Conservation (phyloP, 2,113 vertebrate genomes). For the Tiliqua scincoides region DNA sequence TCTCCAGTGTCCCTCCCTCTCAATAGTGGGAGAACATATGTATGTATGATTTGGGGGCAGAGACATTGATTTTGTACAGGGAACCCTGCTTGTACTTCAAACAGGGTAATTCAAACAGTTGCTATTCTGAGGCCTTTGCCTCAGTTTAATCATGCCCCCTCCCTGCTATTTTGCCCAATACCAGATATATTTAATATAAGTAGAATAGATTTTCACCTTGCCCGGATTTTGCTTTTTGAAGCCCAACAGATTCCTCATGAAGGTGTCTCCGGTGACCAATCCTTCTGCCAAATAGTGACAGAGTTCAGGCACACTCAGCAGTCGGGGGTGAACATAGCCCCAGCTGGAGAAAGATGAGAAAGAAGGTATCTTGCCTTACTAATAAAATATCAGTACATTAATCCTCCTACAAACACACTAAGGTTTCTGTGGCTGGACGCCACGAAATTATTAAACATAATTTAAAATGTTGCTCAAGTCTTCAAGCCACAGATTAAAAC, state of each 20-base stretch:
- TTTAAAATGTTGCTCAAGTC: no score
- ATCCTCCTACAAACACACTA: not conserved
- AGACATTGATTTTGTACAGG: not conserved
- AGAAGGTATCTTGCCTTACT: not conserved
- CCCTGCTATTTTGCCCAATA: not conserved
- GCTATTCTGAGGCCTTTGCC: not conserved
- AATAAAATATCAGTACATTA: not conserved
- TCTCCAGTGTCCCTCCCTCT: not conserved
- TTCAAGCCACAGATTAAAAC: no score
- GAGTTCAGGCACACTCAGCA: constrained; percentile 92
- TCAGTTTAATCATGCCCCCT: not conserved
- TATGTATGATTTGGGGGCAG: not conserved
- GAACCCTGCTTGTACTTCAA: not conserved
- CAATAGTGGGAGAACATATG: not conserved
- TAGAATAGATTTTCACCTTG: constrained; percentile 83
- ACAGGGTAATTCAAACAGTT: not conserved
- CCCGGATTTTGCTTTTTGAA: constrained; percentile 92
- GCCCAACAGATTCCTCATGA: constrained; percentile 79
- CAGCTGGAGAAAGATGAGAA: constrained; percentile 76
- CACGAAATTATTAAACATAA: no score
- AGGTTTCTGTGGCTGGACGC: no score
- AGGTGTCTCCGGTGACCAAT: constrained; percentile 84
- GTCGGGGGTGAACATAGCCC: constrained; percentile 91
- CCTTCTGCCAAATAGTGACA: constrained; percentile 90
- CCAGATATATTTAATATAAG: not conserved